Percentiles rank a stretch among this genome's conserved stretches.
Conservation (phyloP, 2,113 vertebrate species). For the Microtus montanus region DNA sequence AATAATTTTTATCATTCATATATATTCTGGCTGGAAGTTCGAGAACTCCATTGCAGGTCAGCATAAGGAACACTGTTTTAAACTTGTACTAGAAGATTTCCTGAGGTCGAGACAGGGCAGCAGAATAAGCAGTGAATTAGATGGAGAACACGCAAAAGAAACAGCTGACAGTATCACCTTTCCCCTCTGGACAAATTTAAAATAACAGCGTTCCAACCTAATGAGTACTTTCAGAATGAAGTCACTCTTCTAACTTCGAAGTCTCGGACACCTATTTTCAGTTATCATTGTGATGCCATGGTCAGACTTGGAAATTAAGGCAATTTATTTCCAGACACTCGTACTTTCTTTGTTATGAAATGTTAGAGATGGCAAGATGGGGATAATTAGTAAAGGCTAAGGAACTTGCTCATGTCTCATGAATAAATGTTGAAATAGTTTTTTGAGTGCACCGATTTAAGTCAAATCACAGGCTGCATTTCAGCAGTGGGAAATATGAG, state of each 20-base stretch:
- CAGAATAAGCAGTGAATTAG: constrained; percentile 12
- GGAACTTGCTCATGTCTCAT: constrained; percentile 36
- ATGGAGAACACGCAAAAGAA: constrained; percentile 5
- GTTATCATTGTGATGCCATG: constrained; percentile 1
- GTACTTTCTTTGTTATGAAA: constrained; percentile 39
- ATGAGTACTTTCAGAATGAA: constrained; percentile 29
- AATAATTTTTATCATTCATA: background rate
- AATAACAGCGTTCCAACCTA: background rate
- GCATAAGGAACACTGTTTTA: background rate
- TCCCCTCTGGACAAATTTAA: background rate
- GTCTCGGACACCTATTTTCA: constrained; percentile 12
- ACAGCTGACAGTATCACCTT: background rate
- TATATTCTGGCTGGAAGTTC: background rate
- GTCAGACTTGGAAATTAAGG: constrained; percentile 48
- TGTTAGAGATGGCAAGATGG: constrained; percentile 24
- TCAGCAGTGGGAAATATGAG: constrained; percentile 28
- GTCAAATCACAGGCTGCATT: constrained; percentile 48
- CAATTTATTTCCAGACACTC: constrained; percentile 59
- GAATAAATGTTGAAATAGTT: background rate
- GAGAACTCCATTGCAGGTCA: background rate
- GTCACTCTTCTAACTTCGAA: constrained; percentile 15
- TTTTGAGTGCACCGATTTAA: constrained; percentile 29
- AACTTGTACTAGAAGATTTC: background rate
- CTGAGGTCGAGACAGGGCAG: background rate
- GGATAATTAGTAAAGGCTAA: constrained; percentile 56